Conservation (phyloP, 2,888 invertebrate genomes). For the Archips crataeganus region DNA sequence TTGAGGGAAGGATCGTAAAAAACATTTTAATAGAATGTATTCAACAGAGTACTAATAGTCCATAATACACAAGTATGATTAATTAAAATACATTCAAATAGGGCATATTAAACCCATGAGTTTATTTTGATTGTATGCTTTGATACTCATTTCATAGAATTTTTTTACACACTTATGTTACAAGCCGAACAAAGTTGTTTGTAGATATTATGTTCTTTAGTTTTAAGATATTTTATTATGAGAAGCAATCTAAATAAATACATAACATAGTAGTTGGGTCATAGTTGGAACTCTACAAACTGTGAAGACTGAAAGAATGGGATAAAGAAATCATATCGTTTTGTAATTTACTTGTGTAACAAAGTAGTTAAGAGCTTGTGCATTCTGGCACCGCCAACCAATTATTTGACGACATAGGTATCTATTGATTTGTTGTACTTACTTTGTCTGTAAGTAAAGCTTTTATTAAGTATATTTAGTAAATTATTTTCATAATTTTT, state of each 20-base stretch:
- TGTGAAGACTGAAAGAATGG: conserved; percentile 84
- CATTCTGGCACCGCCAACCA: conserved; percentile 66
- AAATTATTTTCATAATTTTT: conserved; percentile 45
- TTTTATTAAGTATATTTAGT: conserved; percentile 53
- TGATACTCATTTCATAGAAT: conserved; percentile 64
- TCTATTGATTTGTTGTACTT: conserved; percentile 53
- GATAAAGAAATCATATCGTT: conserved; percentile 84
- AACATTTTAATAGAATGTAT: conserved; percentile 69
- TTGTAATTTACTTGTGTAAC: conserved; percentile 81
- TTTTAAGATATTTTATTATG: conserved; percentile 68
- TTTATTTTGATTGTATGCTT: conserved; percentile 57
- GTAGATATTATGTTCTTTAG: conserved; percentile 66
- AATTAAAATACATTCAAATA: conserved; percentile 54
- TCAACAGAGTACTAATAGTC: conserved; percentile 56
- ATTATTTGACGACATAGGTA: conserved; percentile 57
- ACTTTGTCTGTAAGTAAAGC: conserved; percentile 57
- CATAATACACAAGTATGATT: conserved; percentile 57
- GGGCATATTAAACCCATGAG: conserved; percentile 19
- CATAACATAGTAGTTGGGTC: conserved; percentile 76
- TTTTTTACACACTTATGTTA: conserved; percentile 58
- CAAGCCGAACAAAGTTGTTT: conserved; percentile 66
- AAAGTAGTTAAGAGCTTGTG: conserved; percentile 77
- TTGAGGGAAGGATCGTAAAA: conserved; percentile 65
- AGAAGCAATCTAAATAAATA: conserved; percentile 72
- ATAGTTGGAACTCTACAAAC: conserved; percentile 81